phyloP scores from a whole-genome alignment of 2,113 vertebrate species.

The Hypomesus transpacificus region DNA sequence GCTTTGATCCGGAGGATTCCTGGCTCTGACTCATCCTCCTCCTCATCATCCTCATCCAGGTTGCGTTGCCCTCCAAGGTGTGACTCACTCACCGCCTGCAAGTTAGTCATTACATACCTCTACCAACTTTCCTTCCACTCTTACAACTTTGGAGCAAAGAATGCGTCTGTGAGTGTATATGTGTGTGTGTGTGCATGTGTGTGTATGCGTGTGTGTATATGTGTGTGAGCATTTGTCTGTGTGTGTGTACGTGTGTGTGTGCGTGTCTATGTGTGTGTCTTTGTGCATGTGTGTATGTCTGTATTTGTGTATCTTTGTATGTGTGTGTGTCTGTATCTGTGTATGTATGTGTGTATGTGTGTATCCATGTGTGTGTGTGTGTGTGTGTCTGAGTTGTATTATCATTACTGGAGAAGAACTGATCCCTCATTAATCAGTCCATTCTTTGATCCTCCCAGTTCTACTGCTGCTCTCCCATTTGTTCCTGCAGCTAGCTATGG shows the following conservation, averaged over 20 bases:
- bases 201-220: not conserved
- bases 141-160: not conserved
- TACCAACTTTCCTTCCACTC: too few species aligned
- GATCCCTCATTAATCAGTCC: conserved; percentile 61
- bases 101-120: too few species aligned
- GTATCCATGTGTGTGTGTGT: not conserved
- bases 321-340: too few species aligned
- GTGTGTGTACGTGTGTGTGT: not conserved
- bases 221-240: too few species aligned
- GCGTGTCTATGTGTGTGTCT: too few species aligned
- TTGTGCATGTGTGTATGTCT: too few species aligned
- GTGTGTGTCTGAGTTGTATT: conserved; percentile 32
- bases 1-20: too few species aligned
- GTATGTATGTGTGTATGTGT: not conserved
- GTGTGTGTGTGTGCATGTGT: not conserved
- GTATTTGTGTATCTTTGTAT: too few species aligned
- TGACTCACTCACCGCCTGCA: too few species aligned
- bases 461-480: conserved; percentile 60
- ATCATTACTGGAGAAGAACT: conserved; percentile 51
- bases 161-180: not conserved
- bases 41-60: too few species aligned
- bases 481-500: conserved; percentile 42
- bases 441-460: conserved; percentile 58
- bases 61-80: too few species aligned
- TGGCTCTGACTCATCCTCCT: too few species aligned